phyloP scores from a whole-genome alignment of 2,113 vertebrate species.

The Ptyas mucosa region DNA sequence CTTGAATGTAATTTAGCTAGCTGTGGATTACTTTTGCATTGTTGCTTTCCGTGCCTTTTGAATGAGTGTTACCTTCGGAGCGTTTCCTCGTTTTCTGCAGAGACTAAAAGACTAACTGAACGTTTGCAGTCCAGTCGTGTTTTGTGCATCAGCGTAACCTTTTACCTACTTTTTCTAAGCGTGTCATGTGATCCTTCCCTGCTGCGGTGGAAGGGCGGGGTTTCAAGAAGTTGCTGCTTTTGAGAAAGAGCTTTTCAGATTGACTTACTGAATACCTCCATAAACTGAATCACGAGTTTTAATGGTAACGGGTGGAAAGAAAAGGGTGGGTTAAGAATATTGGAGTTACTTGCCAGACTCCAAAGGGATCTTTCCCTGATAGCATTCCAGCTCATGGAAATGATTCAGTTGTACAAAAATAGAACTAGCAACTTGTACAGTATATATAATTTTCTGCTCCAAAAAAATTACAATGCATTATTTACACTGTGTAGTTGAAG shows the following conservation, averaged over 20 bases:
- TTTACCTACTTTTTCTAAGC: constrained; percentile 70
- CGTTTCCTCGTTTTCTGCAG: not conserved
- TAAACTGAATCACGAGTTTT: not conserved
- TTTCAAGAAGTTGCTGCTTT: constrained; percentile 4
- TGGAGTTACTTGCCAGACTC: not conserved
- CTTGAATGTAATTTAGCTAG: not conserved
- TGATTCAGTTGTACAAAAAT: not conserved
- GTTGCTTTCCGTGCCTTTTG: not conserved
- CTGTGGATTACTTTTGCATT: not conserved
- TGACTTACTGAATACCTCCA: not conserved
- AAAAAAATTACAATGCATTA: not conserved
- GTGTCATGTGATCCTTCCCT: constrained; percentile 59
- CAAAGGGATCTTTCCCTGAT: rapidly evolving
- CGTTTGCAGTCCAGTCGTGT: not conserved
- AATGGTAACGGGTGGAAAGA: not conserved
- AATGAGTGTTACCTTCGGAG: not conserved
- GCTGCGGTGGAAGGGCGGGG: constrained; percentile 30
- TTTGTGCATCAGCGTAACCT: constrained; percentile 60
- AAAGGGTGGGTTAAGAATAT: not conserved
- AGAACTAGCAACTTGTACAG: not conserved
- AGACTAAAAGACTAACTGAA: not conserved
- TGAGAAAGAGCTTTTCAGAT: not conserved
- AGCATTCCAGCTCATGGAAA: not conserved
- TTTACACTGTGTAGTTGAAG: not conserved
- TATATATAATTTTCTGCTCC: not conserved